Base-by-base conservation (phyloP, 2,113 vertebrate species). In the Coptodon rendalli region DNA sequence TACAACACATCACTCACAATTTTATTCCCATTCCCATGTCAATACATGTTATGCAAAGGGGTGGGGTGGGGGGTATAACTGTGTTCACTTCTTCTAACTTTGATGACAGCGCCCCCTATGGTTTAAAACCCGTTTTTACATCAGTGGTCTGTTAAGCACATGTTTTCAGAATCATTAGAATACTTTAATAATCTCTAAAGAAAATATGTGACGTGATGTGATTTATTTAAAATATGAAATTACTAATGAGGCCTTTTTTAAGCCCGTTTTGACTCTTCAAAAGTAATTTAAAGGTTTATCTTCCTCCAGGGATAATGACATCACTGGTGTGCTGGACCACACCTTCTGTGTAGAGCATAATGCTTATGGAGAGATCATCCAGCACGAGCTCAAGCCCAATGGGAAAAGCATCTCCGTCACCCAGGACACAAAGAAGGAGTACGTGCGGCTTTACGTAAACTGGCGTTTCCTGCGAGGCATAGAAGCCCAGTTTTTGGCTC, bases 401-500 rank as follows among this genome's bases (percentile, higher is more conserved):
- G 99, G 99, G n/a, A 98, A 99, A 94, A 99, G 97, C 96, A 97
- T 99, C 91, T 95, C 97, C 0, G 99, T 99, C 86, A 98, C 96
- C 52, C 98, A 99, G 95, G 98, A 99, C 86, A 99, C 97, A 94
- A 99, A 99, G 96, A 99, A 99, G 89, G 98, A 99, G 24, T 99
- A 99, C 9, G 99, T 99, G 93, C 97, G 98, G 48, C 97, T 99
- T 11, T 99, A 99, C 36, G 99, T 99, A 82, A 99, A 99, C 97
- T 99, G 99, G 99, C 97, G 99, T n/a, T 99, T 99, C 92, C 97
- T 99, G 94, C 97, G 98, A 88, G 98, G 99, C 87, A 99, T 99
- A 9, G 99, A 99, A 94, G 99, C 99, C 14, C 99, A 99, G 92
- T 99, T 99, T 95, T 96, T 99, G 95, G 98, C 99, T 12, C 97